Base-by-base conservation (phyloP, 2,113 vertebrate genomes). In the Capreolus pygargus region DNA sequence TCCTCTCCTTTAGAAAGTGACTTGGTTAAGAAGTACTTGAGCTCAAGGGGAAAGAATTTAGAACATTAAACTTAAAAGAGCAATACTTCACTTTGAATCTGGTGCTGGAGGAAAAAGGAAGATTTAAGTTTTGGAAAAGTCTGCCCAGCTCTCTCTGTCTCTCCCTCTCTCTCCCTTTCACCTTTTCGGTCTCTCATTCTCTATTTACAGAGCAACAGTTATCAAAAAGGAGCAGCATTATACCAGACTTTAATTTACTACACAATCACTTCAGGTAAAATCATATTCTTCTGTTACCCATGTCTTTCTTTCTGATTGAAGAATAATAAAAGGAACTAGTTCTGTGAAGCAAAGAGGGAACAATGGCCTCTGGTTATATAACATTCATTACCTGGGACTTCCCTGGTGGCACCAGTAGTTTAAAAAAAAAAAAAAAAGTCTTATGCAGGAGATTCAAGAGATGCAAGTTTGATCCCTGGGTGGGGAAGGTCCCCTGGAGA, bases 11-110 rank as follows among this genome's bases (percentile, higher is more conserved):
- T 91, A 96, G 45, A 92, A 81, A 87, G 5, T 81, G 52, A 91
- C 15, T 95, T 27, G 30, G 52, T 91, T 52, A 74, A 96, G 64
- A 94, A 76, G 39, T n/a, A 76, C 55, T 94, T 93, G 39, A 86
- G 43, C 25, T 96, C 70, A 93, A 89, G 93, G 47, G 74, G 87
- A 87, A 95, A 81, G 25, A 89, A 89, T 70, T 74, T 36, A 79
- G 60, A 52, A 86, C 39, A 78, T 76, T 91, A 76, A 89, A 93
- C 28, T 58, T 93, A 19, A 67, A 89, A 96, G 87, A 93, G 79
- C 47, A 45, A 67, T 78, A 45, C 74, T 81, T 90, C 2, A 4
- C 30, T 92, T 60, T 95, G 88, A 96, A 60, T 9, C 12, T 86
- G 39, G 52, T 52, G 5, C 39, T 90, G 5, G 30, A 74, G n/a